phyloP scores from a whole-genome alignment of 2,888 invertebrate genomes.

The Tethea ocularis region DNA sequence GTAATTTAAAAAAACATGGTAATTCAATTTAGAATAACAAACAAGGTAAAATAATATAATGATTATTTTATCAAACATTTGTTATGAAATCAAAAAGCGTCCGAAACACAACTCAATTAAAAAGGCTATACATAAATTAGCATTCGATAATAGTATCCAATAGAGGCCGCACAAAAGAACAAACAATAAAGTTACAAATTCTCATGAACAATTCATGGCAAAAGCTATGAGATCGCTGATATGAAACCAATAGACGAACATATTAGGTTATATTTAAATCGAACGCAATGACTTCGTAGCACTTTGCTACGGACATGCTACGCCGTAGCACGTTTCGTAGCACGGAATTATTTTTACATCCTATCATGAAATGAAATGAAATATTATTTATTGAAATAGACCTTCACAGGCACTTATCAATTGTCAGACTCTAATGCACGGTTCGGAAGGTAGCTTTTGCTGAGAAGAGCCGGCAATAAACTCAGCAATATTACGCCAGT shows the following conservation, averaged over 20 bases:
- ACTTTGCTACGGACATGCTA: slow-evolving; percentile 25
- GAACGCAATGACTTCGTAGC: slow-evolving; percentile 15
- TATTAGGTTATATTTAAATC: slow-evolving; percentile 14
- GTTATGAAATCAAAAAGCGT: neutral
- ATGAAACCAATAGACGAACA: neutral
- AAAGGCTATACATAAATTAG: neutral
- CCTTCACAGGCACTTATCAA: no score
- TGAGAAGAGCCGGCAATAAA: no score
- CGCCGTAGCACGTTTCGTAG: slow-evolving; percentile 19
- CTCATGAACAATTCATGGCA: neutral
- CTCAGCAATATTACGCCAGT: no score
- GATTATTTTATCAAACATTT: neutral
- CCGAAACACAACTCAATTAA: neutral
- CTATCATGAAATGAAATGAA: no score
- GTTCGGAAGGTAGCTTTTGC: no score
- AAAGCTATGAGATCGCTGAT: neutral
- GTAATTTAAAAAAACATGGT: no score
- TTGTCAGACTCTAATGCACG: no score
- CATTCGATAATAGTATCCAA: neutral
- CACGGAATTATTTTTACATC: neutral
- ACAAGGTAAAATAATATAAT: neutral
- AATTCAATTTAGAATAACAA: neutral
- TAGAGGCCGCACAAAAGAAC: neutral
- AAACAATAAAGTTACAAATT: neutral
- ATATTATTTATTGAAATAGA: no score